Percentiles rank a stretch among this genome's conserved stretches.
Conservation (phyloP, 2,888 invertebrate genomes). For the Oasisia sp. region DNA sequence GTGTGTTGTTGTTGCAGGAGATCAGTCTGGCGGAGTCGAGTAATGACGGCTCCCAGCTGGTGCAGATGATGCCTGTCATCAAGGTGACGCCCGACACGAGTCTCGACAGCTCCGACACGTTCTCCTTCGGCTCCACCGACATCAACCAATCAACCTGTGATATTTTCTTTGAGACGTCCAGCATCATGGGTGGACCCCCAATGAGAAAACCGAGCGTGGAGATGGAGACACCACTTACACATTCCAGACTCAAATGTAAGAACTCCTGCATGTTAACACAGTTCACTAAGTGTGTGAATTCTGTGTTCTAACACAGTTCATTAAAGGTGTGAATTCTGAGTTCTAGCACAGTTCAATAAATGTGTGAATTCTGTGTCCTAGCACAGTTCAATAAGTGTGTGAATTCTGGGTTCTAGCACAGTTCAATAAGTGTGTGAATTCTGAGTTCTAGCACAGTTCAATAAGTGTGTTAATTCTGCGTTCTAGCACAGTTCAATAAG, state of each 20-base stretch:
- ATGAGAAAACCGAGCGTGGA: not conserved
- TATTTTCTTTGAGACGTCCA: not conserved
- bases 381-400: no score
- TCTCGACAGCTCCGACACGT: not conserved
- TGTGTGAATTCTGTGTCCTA: no score
- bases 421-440: no score
- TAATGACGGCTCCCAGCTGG: not conserved
- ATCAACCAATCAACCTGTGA: constrained; percentile 10
- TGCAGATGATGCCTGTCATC: not conserved
- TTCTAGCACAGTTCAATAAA: no score
- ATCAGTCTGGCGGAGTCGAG: not conserved
- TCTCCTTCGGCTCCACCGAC: not conserved
- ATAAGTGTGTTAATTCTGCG: no score
- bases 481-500: no score
- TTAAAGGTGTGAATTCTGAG: no score
- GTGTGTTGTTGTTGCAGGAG: not conserved
- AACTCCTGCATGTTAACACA: no score
- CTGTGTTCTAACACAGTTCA: no score
- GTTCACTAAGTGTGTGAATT: no score
- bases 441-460: no score
- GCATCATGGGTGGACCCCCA: not conserved
- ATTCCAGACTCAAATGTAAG: not conserved
- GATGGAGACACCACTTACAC: not conserved
- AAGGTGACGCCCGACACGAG: not conserved
- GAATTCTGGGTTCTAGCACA: no score